Conservation (phyloP, 2,888 invertebrate species). For the Drosophila testacea region DNA sequence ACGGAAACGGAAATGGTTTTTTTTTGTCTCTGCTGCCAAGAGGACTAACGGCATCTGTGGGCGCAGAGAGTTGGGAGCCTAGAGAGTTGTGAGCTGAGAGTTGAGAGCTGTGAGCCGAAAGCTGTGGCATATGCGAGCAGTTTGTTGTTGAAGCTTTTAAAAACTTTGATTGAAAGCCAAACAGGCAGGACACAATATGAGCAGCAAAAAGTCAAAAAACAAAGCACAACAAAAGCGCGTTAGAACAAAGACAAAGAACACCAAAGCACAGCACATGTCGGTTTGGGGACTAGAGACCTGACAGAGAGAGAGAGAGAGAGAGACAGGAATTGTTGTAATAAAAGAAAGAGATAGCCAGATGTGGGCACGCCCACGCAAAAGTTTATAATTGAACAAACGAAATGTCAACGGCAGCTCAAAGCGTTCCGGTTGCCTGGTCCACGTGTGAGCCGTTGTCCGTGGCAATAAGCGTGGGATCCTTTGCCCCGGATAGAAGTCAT, state of each 20-base stretch:
- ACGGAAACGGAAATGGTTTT: slow-evolving; percentile 75
- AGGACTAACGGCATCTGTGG: slow-evolving; percentile 44
- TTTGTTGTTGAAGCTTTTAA: slow-evolving; percentile 76
- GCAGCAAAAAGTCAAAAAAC: slow-evolving; percentile 58
- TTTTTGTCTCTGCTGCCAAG: slow-evolving; percentile 46
- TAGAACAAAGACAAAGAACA: slow-evolving; percentile 59
- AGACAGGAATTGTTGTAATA: background rate
- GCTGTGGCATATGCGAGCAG: slow-evolving; percentile 66
- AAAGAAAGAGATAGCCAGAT: background rate
- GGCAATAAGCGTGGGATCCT: slow-evolving; percentile 41
- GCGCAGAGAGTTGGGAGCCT: slow-evolving; percentile 19
- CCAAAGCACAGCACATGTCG: background rate
- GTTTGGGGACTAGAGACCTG: background rate
- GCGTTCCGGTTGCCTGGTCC: slow-evolving; percentile 41
- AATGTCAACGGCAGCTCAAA: slow-evolving; percentile 77
- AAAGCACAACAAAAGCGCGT: slow-evolving; percentile 64
- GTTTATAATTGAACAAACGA: slow-evolving; percentile 80
- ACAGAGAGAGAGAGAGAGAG: background rate
- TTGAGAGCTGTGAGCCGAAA: slow-evolving; percentile 3
- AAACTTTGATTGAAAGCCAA: slow-evolving; percentile 79
- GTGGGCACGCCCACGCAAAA: slow-evolving; percentile 59
- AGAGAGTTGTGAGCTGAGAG: slow-evolving; percentile 11
- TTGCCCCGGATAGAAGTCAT: background rate
- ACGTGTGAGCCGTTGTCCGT: slow-evolving; percentile 52
- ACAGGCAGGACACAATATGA: slow-evolving; percentile 62